Percentiles rank a stretch among this genome's conserved stretches.
Conservation (phyloP, 2,113 vertebrate species). For the Proterorhinus semilunaris region DNA sequence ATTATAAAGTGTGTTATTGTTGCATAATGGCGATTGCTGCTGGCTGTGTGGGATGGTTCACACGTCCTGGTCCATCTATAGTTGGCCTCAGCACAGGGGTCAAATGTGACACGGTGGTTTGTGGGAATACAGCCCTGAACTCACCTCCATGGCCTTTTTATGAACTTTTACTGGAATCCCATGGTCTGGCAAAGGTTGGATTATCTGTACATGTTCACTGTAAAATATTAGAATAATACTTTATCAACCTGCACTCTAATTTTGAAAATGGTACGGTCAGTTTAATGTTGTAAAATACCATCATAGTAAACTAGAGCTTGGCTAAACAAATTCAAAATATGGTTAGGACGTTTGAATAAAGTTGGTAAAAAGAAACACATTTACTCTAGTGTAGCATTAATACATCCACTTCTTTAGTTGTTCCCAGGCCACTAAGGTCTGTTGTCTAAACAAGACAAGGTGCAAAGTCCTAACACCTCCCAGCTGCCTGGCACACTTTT, state of each 20-base stretch:
- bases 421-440: slow-evolving; percentile 66
- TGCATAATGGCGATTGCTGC: slow-evolving; percentile 11
- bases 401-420: background rate
- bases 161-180: slow-evolving; percentile 5
- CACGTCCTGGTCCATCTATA: slow-evolving; percentile 26
- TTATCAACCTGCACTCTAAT: too few relatives aligned
- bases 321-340: background rate
- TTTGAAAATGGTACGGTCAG: too few relatives aligned
- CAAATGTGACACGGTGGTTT: slow-evolving; percentile 67
- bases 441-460: slow-evolving; percentile 77
- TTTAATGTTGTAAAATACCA: background rate
- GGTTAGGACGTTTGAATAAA: background rate
- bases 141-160: slow-evolving; percentile 48
- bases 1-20: slow-evolving; percentile 24
- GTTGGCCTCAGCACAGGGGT: slow-evolving; percentile 57
- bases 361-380: too few relatives aligned
- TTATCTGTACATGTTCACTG: background rate
- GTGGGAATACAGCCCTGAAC: slow-evolving; percentile 67
- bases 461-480: slow-evolving; percentile 71
- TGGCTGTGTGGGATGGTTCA: slow-evolving; percentile 31
- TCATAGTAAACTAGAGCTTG: background rate
- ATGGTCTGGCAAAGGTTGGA: background rate
- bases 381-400: background rate
- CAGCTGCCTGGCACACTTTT: slow-evolving; percentile 69
- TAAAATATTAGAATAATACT: too few relatives aligned